Evolutionary conservation across 2,888 invertebrate genomes (phyloP).

Genomic region (Abrostola triplasia): DNA sequence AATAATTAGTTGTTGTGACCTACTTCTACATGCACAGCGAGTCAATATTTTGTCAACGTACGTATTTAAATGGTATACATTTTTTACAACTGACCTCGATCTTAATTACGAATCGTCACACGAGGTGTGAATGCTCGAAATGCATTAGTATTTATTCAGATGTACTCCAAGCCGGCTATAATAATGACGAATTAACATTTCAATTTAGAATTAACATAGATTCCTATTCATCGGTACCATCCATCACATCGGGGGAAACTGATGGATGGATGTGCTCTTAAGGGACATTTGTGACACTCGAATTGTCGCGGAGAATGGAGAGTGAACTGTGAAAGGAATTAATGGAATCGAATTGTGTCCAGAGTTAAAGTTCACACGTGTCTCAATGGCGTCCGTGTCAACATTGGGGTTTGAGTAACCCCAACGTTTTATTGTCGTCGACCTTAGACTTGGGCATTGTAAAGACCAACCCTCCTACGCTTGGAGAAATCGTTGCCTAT

Average conservation of each 20-base stretch:
- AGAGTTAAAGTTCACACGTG: slow-evolving; percentile 85
- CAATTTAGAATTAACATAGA: slow-evolving; percentile 83
- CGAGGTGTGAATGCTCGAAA: slow-evolving; percentile 74
- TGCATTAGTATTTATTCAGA: slow-evolving; percentile 74
- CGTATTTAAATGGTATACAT: neutral
- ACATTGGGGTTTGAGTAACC: slow-evolving; percentile 60
- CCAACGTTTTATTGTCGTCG: slow-evolving; percentile 40
- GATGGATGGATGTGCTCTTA: slow-evolving; percentile 75
- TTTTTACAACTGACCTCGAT: slow-evolving; percentile 14
- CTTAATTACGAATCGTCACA: slow-evolving; percentile 41
- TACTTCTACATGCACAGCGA: slow-evolving; percentile 17
- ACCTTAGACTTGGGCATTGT: slow-evolving; percentile 6
- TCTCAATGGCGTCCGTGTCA: slow-evolving; percentile 71
- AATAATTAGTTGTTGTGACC: slow-evolving; percentile 12
- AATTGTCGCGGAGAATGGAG: slow-evolving; percentile 78
- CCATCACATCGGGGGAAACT: slow-evolving; percentile 75
- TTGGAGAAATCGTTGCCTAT: slow-evolving; percentile 59
- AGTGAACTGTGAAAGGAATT: slow-evolving; percentile 65
- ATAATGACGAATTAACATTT: slow-evolving; percentile 83
- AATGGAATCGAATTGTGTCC: slow-evolving; percentile 64
- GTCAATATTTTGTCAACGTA: slow-evolving; percentile 8
- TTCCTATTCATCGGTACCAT: slow-evolving; percentile 79
- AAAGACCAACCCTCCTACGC: slow-evolving; percentile 60
- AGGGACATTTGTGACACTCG: slow-evolving; percentile 84
- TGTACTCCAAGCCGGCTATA: slow-evolving; percentile 69